Conservation (phyloP, 2,888 invertebrate species). For the Rhingia campestris region DNA sequence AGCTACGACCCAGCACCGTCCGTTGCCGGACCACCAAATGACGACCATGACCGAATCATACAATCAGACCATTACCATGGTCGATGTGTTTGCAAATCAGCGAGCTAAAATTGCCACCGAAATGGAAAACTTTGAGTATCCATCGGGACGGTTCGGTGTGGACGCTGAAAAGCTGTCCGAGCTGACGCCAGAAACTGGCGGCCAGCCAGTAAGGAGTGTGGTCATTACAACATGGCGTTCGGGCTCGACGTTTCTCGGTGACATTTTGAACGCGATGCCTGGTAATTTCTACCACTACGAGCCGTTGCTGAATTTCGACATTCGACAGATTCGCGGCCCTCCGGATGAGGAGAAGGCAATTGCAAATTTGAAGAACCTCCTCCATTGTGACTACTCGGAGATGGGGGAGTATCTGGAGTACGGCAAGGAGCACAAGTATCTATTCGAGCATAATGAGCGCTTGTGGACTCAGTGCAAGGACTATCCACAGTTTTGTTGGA, state of each 20-base stretch:
- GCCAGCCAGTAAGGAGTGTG: conserved; percentile 89
- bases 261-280: conserved; percentile 91
- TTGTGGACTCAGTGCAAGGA: conserved; percentile 91
- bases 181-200: conserved; percentile 86
- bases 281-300: conserved; percentile 96
- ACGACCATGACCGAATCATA: conserved; percentile 76
- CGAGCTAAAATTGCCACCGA: conserved; percentile 84
- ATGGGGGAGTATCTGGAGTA: conserved; percentile 90
- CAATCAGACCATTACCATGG: conserved; percentile 83
- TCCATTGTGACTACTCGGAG: conserved; percentile 89
- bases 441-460: conserved; percentile 92
- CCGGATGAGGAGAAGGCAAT: conserved; percentile 88
- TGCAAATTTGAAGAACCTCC: conserved; percentile 87
- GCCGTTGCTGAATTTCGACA: conserved; percentile 91
- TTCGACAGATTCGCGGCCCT: conserved; percentile 90
- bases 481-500: conserved; percentile 87
- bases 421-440: conserved; percentile 89
- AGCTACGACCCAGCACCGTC: conserved; percentile 82
- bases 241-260: conserved; percentile 94
- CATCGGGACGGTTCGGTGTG: conserved; percentile 84
- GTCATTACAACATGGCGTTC: conserved; percentile 95
- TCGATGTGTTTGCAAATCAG: conserved; percentile 85
- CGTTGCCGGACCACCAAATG: conserved; percentile 76
- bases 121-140: conserved; percentile 86
- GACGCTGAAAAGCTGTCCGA: conserved; percentile 86